Conservation (phyloP, 1,140 invertebrate genomes). For the Bombus impatiens region DNA sequence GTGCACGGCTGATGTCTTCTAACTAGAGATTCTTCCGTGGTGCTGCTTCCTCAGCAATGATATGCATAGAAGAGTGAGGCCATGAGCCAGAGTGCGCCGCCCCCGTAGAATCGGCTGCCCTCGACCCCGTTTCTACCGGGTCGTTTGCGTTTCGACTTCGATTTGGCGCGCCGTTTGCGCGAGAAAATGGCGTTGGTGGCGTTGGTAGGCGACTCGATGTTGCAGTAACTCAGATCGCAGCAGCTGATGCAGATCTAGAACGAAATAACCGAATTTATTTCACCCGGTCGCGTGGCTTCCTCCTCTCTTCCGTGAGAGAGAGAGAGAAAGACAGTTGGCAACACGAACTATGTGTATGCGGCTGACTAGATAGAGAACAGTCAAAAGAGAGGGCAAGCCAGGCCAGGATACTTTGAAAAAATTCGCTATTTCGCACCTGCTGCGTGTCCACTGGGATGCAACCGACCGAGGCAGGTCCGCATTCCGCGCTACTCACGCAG, state of each 20-base stretch:
- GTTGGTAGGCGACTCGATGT: conserved; percentile 85
- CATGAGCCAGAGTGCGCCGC: conserved; percentile 69
- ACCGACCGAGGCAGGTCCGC: conserved; percentile 84
- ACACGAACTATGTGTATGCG: neutral
- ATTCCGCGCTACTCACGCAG: conserved; percentile 85
- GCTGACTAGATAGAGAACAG: neutral
- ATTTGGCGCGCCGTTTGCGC: conserved; percentile 76
- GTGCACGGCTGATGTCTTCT: conserved; percentile 27
- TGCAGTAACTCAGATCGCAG: conserved; percentile 87
- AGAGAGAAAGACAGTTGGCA: neutral
- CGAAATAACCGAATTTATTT: conserved; percentile 79
- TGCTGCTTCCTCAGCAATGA: conserved; percentile 75
- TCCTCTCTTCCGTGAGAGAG: neutral
- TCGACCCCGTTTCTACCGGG: conserved; percentile 74
- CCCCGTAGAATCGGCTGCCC: conserved; percentile 65
- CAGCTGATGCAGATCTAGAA: conserved; percentile 86
- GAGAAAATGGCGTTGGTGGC: conserved; percentile 83
- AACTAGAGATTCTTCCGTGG: conserved; percentile 1
- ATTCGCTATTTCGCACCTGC: conserved; percentile 83
- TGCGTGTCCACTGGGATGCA: conserved; percentile 86
- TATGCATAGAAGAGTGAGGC: conserved; percentile 79
- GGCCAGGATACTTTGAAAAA: conserved; percentile 65
- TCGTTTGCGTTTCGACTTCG: conserved; percentile 77
- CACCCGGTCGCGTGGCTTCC: conserved; percentile 36
- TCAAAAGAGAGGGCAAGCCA: conserved; percentile 3